Evolutionary conservation across 2,888 invertebrate species (phyloP).

Genomic region (Drosophila colorata): DNA sequence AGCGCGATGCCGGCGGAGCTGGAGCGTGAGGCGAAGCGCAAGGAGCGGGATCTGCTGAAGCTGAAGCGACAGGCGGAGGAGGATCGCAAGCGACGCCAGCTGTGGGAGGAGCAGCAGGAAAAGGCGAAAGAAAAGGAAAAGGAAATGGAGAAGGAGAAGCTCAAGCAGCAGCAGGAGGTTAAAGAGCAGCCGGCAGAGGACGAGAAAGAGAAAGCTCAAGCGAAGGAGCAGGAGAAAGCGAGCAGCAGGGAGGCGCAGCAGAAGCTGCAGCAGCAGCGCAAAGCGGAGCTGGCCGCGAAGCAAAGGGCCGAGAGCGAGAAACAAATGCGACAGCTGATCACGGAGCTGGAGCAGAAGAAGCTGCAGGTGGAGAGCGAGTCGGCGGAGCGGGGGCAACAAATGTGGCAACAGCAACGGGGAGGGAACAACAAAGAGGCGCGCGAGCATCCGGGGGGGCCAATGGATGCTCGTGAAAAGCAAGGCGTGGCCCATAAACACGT

Average conservation of each 20-base stretch:
- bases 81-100: background rate
- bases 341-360: background rate
- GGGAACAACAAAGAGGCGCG: too few species aligned
- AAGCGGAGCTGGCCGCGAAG: too few species aligned
- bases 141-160: background rate
- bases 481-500: too few species aligned
- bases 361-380: background rate
- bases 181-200: too few species aligned
- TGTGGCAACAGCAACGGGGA: too few species aligned
- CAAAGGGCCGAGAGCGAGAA: background rate
- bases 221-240: background rate
- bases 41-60: rapidly evolving
- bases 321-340: background rate
- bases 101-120: background rate
- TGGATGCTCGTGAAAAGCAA: too few species aligned
- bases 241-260: too few species aligned
- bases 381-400: too few species aligned
- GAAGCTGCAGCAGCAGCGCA: background rate
- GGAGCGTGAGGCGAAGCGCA: background rate
- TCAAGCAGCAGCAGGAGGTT: too few species aligned
- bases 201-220: too few species aligned
- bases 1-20: too few species aligned
- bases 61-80: background rate
- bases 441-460: too few species aligned
- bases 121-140: background rate